A percentile compares a stretch with the other conserved stretches of the same genome.
Conservation (phyloP, 2,797 vertebrate genomes). For the Lagorchestes hirsutus region DNA sequence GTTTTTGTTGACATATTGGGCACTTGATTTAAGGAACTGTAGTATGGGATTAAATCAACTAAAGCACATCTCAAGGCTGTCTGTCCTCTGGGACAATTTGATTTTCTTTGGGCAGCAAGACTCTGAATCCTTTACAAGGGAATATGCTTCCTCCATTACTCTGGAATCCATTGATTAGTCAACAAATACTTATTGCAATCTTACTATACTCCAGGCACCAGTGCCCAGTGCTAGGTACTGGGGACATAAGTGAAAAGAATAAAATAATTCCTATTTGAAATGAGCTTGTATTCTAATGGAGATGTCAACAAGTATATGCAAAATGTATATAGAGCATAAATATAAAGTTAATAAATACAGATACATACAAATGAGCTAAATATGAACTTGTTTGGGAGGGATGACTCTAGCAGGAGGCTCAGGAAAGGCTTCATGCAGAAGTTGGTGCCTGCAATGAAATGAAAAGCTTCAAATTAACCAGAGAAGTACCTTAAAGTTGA, state of each 20-base stretch:
- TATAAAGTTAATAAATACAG: neutral
- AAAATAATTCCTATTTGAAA: neutral
- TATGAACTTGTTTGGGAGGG: neutral
- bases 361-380: neutral
- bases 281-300: neutral
- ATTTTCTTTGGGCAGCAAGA: neutral
- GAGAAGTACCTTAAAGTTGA: neutral
- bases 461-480: neutral
- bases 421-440: neutral
- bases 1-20: conserved; percentile 41
- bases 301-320: neutral
- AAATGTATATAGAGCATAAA: neutral
- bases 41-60: conserved; percentile 20
- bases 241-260: neutral
- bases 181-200: conserved; percentile 6
- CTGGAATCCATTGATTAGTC: neutral
- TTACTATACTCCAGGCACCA: neutral
- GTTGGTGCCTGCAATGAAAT: neutral
- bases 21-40: neutral
- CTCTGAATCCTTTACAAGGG: neutral
- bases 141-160: neutral
- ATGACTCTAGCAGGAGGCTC: neutral
- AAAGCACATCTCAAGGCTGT: neutral
- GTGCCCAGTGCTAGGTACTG: neutral
- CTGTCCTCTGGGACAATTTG: neutral